A percentile compares a stretch with the other conserved stretches of the same genome.
These are phyloP conservation scores for Daboia siamensis DNA, from an alignment of 2,113 vertebrate genomes.

Conservation along the genomic window DNA sequence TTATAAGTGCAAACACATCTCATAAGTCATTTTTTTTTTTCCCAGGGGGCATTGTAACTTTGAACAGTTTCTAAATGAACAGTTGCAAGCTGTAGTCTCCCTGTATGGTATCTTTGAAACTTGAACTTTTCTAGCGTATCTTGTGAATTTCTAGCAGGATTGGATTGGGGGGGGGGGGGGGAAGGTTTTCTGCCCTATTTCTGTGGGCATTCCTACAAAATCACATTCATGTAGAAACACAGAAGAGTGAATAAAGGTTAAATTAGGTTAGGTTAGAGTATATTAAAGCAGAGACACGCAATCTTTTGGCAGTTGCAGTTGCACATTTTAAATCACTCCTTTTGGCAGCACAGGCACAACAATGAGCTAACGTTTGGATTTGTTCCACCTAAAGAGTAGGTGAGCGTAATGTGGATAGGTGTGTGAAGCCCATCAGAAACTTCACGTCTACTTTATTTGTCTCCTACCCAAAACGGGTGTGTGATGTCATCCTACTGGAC, in stretches of 20 bases:
- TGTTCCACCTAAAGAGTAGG: background rate
- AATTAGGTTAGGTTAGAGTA: background rate
- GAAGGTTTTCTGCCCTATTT: background rate
- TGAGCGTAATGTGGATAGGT: background rate
- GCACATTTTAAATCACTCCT: background rate
- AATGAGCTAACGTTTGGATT: background rate
- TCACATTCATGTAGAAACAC: background rate
- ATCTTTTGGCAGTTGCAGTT: background rate
- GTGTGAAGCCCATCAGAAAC: background rate
- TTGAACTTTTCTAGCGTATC: background rate
- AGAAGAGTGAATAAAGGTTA: background rate
- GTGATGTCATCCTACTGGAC: background rate
- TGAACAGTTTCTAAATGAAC: background rate
- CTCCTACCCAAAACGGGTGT: background rate
- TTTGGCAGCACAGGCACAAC: background rate
- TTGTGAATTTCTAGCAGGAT: background rate
- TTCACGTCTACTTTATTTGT: background rate
- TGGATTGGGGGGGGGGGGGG: background rate
- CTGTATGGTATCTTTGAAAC: background rate
- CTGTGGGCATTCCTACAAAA: background rate
- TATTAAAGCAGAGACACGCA: background rate
- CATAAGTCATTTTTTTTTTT: background rate
- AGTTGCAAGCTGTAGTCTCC: background rate
- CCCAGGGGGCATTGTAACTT: background rate
- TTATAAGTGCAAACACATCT: background rate